Evolutionary conservation across 2,113 vertebrate genomes (phyloP), one percentile per base, ranked within the genome.

Genomic region (Strix uralensis): DNA sequence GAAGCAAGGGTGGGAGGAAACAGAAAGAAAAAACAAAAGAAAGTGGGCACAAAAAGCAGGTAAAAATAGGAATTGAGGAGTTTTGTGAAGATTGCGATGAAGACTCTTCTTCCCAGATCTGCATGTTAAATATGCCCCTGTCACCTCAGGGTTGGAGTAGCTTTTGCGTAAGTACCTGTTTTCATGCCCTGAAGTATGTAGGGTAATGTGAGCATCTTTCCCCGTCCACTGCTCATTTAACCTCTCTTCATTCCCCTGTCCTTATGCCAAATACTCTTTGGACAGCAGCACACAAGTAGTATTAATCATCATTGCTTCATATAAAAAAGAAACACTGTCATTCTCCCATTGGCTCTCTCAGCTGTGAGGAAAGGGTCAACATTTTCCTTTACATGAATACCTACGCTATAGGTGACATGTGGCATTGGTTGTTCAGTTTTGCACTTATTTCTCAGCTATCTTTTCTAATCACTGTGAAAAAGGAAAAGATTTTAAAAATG

Each of bases 361-460:
- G 58, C 46, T 63, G 46, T 27, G 38, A 88, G 63, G 23, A 78
- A 78, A 74, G 20, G 29, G 10, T 62, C 74, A 58, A 3, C 3
- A 7, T 66, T 88, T 65, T 65, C 74, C 61, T 91, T 79, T 72
- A 88, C 47, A 30, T 9, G 3, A 54, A 62, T 54, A 54, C 46
- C 59, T 67, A 2, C 0, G 5, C 32, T 67, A 6, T 10, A n/a
- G 36, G 51, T 80, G 47, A 66, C 5, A 10, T 0, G 1, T 77
- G 71, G 38, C 32, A 59, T 47, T 42, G 55, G 47, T 34, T 71
- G 20, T 67, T 81, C 46, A 26, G 25, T 65, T 88, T 85, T 92
- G 17, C 34, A 11, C 22, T 62, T 66, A 27, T 10, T 81, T 38
- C 57, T 82, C 61, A 67, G 47, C n/a, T n/a, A 1, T 42, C 26